Base-by-base conservation (phyloP, 2,797 vertebrate species). In the Saguinus oedipus region DNA sequence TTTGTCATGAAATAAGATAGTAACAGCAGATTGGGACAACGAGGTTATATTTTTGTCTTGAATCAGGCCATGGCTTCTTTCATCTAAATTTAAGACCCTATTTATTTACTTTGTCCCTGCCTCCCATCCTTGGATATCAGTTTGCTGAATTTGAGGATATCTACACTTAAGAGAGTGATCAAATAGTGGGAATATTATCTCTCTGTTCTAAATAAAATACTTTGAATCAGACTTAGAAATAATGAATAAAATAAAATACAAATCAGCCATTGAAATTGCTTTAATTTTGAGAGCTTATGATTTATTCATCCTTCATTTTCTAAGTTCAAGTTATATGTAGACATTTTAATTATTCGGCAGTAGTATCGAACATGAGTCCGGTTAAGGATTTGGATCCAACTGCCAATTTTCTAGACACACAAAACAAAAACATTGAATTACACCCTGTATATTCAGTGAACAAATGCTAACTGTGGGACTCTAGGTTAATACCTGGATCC, bases 261-360 rank as follows among this genome's bases (percentile, higher is more conserved):
- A 79, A 78, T 78, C 44, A 94, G 30, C 68, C 19, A 70, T 82
- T 93, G 12, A 92, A 95, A 96, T 78, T 86, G 30, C 44, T 91
- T 79, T 78, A 64, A 64, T 76, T 95, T 94, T 92, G 57, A 90
- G 78, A 88, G 20, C n/a, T 90, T 83, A 76, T 78, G 70, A 46
- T 70, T 74, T 85, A 42, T 68, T 36, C 33, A 53, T 95, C 13
- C 80, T 87, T 91, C 80, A 39, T 90, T 90, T 94, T 30, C 78
- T 78, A 3, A 90, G 14, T 76, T 90, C 5, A 42, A 72, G 24
- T 27, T 92, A 39, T 68, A 48, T 90, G 90, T 90, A 90, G 33
- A 68, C 33, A 68, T 42, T 95, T 95, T 82, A 95, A 64, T 79
- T 90, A 82, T 74, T 83, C 72, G 72, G 55, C 22, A 48, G 1